Base-by-base conservation (phyloP, 2,797 vertebrate species). In the Lophotriccus pileatus region DNA sequence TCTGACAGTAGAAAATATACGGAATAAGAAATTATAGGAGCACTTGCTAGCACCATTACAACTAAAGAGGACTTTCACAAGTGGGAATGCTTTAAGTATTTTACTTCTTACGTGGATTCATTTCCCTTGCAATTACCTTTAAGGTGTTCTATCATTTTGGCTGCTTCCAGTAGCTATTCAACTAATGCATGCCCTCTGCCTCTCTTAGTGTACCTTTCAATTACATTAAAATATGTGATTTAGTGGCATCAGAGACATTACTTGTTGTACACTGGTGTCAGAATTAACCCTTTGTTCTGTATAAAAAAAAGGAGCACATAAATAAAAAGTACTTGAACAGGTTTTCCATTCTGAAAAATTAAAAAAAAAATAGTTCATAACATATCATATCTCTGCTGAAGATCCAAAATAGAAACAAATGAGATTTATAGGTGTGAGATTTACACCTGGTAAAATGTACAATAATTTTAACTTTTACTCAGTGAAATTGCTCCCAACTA, bases 111-210 rank as follows among this genome's bases (percentile, higher is more conserved):
- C 56, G 41, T 72, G 32, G 36, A 89, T 89, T 86, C 53, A 59
- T 81, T 87, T 94, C 76, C 70, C 28, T 90, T 94, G 63, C 86
- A 96, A 87, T 93, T 94, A 88, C 62, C 46, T 89, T 89, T 86
- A 74, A 82, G 36, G 9, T 77, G 60, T 63, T 84, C 27, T 75
- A 52, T 74, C 56, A 66, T 84, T 87, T 87, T 84, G 64, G 32
- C 67, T 88, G 53, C 72, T 90, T 87, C 68, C 60, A 30, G 17
- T 28, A 74, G 30, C 37, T 88, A 36, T 89, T 82, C 43, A 44
- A 47, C 59, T 91, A 72, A 93, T 67, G 32, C 41, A 67, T 81
- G 17, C 44, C 52, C 47, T 86, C 58, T 89, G 49, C 37, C 75
- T 62, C 90, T 62, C 44, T 70, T 52, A 67, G 49, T 70, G 60